Evolutionary conservation across 2,888 invertebrate genomes (phyloP).

Genomic region (Proisotoma minuta): DNA sequence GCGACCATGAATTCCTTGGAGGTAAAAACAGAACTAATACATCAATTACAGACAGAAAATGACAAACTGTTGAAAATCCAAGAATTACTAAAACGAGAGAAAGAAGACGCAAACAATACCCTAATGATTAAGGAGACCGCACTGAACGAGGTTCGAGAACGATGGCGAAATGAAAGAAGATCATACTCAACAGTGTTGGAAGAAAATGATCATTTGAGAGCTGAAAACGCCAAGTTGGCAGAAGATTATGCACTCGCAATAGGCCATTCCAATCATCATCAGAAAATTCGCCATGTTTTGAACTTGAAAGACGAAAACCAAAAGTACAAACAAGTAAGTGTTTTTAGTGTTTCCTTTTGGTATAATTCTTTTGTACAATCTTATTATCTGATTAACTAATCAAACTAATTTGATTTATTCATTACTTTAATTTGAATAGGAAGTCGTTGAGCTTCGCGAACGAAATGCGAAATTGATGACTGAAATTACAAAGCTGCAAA

Average conservation of each 20-base stretch:
- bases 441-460: neutral
- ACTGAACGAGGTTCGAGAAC: neutral
- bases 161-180: neutral
- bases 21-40: no score
- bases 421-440: neutral
- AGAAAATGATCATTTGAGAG: neutral
- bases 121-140: neutral
- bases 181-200: neutral
- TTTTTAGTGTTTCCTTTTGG: neutral
- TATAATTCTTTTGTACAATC: neutral
- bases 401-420: neutral
- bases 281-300: conserved; percentile 28
- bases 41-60: no score
- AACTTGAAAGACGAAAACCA: conserved; percentile 30
- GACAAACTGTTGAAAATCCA: no score
- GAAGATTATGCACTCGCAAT: conserved; percentile 17
- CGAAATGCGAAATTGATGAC: neutral
- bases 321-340: conserved; percentile 18
- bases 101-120: no score
- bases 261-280: conserved; percentile 29
- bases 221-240: conserved; percentile 4
- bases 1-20: no score
- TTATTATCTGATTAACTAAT: neutral
- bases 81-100: no score
- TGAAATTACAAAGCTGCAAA: neutral